A percentile compares a stretch with the other conserved stretches of the same genome.
These are phyloP conservation scores for Crossaster papposus DNA, from an alignment of 53 echinoderm and acorn worm species.

Conservation along the genomic window DNA sequence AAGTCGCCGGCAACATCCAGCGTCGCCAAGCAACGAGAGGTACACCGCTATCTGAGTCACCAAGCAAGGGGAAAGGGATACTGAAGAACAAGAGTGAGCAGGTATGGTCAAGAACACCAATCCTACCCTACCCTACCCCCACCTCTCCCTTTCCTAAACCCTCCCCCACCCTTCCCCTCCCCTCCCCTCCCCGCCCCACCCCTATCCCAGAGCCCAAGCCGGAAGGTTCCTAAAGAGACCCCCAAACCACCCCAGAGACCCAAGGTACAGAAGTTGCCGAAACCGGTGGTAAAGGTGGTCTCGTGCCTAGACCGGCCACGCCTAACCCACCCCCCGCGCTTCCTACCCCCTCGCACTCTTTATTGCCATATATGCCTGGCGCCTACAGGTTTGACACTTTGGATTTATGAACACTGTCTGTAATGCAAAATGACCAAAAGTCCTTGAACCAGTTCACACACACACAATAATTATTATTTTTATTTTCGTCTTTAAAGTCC, in stretches of 20 bases:
- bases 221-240: slow-evolving; percentile 54
- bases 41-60: slow-evolving; percentile 61
- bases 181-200: neutral
- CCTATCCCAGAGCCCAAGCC: no score
- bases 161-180: neutral
- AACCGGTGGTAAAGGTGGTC: slow-evolving; percentile 60
- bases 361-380: no score
- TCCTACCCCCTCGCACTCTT: slow-evolving; percentile 88
- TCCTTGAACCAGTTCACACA: no score
- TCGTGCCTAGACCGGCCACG: slow-evolving; percentile 70
- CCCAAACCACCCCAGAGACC: slow-evolving; percentile 51
- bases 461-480: neutral
- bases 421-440: no score
- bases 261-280: slow-evolving; percentile 63
- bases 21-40: slow-evolving; percentile 49
- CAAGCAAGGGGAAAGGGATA: slow-evolving; percentile 67
- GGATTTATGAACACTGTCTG: no score
- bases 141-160: no score
- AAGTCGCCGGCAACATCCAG: slow-evolving; percentile 86
- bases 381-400: no score
- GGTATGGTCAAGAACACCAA: slow-evolving; percentile 42
- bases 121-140: no score
- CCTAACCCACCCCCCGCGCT: slow-evolving; percentile 91
- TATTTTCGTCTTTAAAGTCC: slow-evolving; percentile 4
- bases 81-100: slow-evolving; percentile 73